These are phyloP conservation scores for Centropus bengalensis DNA, from an alignment of 2,113 vertebrate genomes.

Conservation along the genomic window DNA sequence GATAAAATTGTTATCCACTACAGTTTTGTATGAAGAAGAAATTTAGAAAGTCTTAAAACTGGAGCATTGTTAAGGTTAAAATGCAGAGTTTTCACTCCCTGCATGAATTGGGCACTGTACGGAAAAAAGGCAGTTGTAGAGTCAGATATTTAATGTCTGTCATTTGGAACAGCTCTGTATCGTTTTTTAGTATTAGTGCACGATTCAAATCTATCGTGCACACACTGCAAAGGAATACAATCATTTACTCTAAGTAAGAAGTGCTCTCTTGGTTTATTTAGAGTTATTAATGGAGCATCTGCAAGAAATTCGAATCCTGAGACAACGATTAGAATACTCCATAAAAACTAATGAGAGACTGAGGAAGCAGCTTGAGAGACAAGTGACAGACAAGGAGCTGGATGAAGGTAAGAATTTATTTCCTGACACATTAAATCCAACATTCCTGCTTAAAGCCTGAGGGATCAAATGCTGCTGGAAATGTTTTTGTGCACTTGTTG, in stretches of 20 bases:
- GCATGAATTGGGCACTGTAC: neutral
- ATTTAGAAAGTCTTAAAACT: constrained; percentile 54
- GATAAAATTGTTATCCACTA: constrained; percentile 52
- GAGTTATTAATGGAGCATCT: constrained; percentile 91
- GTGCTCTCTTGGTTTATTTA: constrained; percentile 69
- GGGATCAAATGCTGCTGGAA: neutral
- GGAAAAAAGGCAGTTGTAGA: neutral
- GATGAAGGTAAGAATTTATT: constrained; percentile 81
- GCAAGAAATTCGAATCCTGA: constrained; percentile 89
- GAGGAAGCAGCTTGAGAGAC: constrained; percentile 88
- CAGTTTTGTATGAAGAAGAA: constrained; percentile 54
- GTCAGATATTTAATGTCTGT: neutral
- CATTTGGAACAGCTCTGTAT: constrained; percentile 3
- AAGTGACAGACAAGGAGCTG: constrained; percentile 79
- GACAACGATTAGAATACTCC: constrained; percentile 90
- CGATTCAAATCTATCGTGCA: too few relatives aligned
- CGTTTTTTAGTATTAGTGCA: neutral
- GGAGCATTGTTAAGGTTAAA: constrained; percentile 29
- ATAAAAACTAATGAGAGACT: constrained; percentile 91
- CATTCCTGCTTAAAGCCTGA: neutral
- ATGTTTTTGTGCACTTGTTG: neutral
- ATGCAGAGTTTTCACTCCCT: neutral
- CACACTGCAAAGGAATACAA: constrained; percentile 11
- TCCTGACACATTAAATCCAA: neutral
- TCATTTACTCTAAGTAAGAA: constrained; percentile 52